phyloP scores from a whole-genome alignment of 2,888 invertebrate species.

The Callinectes sapidus region DNA sequence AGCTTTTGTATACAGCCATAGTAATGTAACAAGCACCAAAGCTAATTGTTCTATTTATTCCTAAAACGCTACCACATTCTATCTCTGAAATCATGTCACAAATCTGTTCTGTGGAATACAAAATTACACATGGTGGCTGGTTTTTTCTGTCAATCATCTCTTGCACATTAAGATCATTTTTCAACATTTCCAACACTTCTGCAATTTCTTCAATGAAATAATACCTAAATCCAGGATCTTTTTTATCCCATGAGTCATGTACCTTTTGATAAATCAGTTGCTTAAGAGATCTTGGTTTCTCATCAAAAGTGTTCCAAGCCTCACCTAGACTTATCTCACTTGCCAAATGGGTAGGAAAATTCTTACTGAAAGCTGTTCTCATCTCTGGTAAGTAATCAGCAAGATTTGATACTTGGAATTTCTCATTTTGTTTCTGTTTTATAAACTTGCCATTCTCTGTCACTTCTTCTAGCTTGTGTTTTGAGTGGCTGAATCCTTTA shows the following conservation, averaged over 20 bases:
- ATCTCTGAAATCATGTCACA: slow-evolving; percentile 9
- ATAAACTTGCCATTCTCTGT: slow-evolving; percentile 15
- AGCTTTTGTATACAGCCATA: slow-evolving; percentile 36
- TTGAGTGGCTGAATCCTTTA: neutral
- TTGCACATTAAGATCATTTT: slow-evolving; percentile 21
- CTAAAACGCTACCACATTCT: neutral
- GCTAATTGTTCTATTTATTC: slow-evolving; percentile 42
- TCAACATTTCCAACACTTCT: neutral
- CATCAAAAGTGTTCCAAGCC: neutral
- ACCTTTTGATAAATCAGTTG: slow-evolving; percentile 9
- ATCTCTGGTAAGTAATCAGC: neutral
- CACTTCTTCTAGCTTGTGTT: neutral
- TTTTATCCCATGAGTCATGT: neutral
- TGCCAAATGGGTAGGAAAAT: neutral
- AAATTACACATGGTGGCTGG: slow-evolving; percentile 28
- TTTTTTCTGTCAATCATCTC: neutral
- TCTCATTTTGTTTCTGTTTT: neutral
- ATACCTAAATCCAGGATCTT: neutral
- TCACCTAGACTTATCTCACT: neutral
- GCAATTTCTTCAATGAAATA: slow-evolving; percentile 32
- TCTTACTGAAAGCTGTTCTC: neutral
- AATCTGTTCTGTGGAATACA: slow-evolving; percentile 28
- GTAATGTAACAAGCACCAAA: slow-evolving; percentile 38
- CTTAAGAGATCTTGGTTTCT: neutral
- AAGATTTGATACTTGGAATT: slow-evolving; percentile 3